Evolutionary conservation across 2,888 invertebrate species (phyloP), one percentile per base, ranked within the genome.

Genomic region (Leptinotarsa peninsularis): DNA sequence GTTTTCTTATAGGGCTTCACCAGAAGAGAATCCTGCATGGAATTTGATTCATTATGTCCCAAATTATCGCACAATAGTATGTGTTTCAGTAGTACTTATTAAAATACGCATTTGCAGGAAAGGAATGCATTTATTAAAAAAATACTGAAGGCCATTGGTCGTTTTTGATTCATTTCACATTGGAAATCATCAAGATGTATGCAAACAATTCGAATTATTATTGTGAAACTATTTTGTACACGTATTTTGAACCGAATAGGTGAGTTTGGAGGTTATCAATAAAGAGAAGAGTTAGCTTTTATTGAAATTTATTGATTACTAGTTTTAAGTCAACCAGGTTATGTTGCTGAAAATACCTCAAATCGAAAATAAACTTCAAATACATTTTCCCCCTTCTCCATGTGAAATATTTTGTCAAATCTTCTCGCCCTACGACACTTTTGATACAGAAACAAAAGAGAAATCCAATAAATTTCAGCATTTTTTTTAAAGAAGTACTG

Each of bases 231-330:
- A n/a, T 63, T 17, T 33, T 63, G 17, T 63, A 63, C 33, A 63
- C 33, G n/a, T 63, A 63, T n/a, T 63, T 33, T 33, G 63, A 27
- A 63, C 33, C 17, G 18, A n/a, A 63, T n/a, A 43, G 43, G 4
- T 15, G 0, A 23, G 4, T n/a, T 63, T 33, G 63, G 43, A 43
- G 43, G 10, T 33, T 63, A 33, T 18, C 2, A 63, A 43, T 63
- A 63, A 63, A 33, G 14, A 63, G 18, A 63, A n/a, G n/a, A 63
- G 17, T 43, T n/a, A 27, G 63, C 33, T 63, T 63, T 21, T n/a
- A 14, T 27, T 23, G 15, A 2, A 27, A 23, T 15, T 4, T 23
- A 23, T 60, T 23, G 15, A 43, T 13, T 43, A 10, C 0, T 43
- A 43, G 33, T 33, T 33, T 33, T 7, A 43, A 10, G 43, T 43